phyloP scores from a whole-genome alignment of 1,140 invertebrate genomes.

The Luehdorfia chinensis region DNA sequence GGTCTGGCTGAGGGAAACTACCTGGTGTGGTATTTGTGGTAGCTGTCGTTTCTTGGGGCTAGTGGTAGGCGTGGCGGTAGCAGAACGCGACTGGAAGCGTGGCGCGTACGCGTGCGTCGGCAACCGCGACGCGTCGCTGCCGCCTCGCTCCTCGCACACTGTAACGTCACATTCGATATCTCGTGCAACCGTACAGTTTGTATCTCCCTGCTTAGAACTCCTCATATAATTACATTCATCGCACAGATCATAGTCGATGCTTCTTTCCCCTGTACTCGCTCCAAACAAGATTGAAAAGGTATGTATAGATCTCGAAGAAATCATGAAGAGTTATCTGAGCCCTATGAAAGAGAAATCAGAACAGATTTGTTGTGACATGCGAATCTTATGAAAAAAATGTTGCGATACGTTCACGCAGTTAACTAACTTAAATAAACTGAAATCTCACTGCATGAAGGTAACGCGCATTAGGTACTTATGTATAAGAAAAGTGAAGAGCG shows the following conservation, averaged over 20 bases:
- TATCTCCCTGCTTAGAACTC: no score
- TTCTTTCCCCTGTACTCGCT: no score
- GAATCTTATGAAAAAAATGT: conserved; percentile 15
- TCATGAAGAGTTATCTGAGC: conserved; percentile 14
- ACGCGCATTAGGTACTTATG: conserved; percentile 23
- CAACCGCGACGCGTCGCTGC: conserved; percentile 36
- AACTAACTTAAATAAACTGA: no score
- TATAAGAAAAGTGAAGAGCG: conserved; percentile 47
- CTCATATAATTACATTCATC: background rate
- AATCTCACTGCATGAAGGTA: conserved; percentile 18
- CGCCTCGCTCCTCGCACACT: conserved; percentile 56
- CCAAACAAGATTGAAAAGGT: background rate
- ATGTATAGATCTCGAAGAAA: background rate
- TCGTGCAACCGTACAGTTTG: conserved; percentile 9
- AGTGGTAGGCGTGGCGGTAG: conserved; percentile 94
- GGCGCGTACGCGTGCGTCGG: conserved; percentile 75
- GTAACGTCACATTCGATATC: conserved; percentile 25
- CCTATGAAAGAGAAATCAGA: conserved; percentile 37
- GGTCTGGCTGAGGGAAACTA: no score
- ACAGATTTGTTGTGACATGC: conserved; percentile 45
- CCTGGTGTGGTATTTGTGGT: conserved; percentile 87
- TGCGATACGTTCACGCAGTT: background rate
- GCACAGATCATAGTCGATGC: background rate
- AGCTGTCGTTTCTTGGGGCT: conserved; percentile 97
- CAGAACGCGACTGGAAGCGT: conserved; percentile 88